These are phyloP conservation scores for Eulemur rubriventer DNA, from an alignment of 2,797 vertebrate genomes.

Conservation along the genomic window DNA sequence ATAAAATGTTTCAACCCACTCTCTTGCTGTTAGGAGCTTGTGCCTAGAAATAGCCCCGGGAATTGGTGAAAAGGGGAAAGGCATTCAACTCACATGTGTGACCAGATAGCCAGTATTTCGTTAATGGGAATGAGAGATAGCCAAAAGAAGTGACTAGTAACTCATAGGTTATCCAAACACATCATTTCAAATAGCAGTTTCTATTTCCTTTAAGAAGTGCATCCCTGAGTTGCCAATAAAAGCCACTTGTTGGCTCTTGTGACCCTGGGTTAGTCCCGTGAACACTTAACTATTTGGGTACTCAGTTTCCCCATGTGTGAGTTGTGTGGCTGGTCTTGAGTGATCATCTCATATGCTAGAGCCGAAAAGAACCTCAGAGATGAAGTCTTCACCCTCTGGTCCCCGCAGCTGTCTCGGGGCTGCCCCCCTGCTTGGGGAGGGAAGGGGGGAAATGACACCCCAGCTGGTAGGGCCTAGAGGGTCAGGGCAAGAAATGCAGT, in stretches of 20 bases:
- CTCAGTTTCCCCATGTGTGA: neutral
- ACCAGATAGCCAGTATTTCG: neutral
- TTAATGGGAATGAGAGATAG: neutral
- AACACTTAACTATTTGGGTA: neutral
- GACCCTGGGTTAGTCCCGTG: neutral
- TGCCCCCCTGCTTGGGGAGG: neutral
- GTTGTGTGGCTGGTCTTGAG: neutral
- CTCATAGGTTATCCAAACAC: neutral
- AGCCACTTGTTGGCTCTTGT: neutral
- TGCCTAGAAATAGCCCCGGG: neutral
- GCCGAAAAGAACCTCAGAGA: neutral
- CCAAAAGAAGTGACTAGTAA: neutral
- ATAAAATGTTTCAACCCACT: neutral
- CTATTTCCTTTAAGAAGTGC: slow-evolving; percentile 6
- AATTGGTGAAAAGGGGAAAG: neutral
- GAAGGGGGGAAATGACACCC: neutral
- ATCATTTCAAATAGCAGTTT: neutral
- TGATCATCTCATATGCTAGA: neutral
- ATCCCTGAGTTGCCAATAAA: neutral
- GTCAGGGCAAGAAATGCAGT: neutral
- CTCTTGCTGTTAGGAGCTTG: neutral
- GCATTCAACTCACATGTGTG: neutral
- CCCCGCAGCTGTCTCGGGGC: neutral
- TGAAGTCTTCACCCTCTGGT: neutral
- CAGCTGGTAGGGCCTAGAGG: neutral